Evolutionary conservation across 2,888 invertebrate species (phyloP).

Genomic region (Ligdia adustata): DNA sequence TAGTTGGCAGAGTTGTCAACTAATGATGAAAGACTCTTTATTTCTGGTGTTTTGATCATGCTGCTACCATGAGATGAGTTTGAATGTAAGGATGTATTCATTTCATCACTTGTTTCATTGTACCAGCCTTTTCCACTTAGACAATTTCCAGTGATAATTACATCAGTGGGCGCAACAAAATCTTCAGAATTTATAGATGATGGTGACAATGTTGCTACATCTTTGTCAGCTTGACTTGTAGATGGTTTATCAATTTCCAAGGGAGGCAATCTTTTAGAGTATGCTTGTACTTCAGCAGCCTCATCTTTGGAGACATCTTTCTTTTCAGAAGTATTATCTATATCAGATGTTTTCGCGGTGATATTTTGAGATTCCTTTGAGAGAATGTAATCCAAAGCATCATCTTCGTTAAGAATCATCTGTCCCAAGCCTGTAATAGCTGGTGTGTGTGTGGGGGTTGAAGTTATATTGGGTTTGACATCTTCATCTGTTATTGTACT

Average conservation of each 20-base stretch:
- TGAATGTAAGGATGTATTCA: constrained; percentile 77
- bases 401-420: constrained; percentile 87
- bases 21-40: constrained; percentile 75
- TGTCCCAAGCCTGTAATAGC: constrained; percentile 72
- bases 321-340: constrained; percentile 32
- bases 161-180: constrained; percentile 60
- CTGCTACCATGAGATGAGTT: constrained; percentile 80
- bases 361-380: constrained; percentile 71
- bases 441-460: constrained; percentile 62
- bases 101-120: constrained; percentile 84
- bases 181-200: constrained; percentile 65
- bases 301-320: constrained; percentile 35
- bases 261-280: constrained; percentile 29
- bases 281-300: constrained; percentile 6
- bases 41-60: constrained; percentile 77
- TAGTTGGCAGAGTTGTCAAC: constrained; percentile 66
- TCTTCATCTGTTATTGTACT: constrained; percentile 83
- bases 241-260: constrained; percentile 59
- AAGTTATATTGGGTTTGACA: constrained; percentile 65
- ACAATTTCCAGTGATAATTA: constrained; percentile 85
- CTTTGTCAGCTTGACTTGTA: constrained; percentile 57
- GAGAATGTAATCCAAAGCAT: constrained; percentile 88
- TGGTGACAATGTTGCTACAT: constrained; percentile 51
- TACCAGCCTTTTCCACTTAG: constrained; percentile 86
- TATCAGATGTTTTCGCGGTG: constrained; percentile 34